Base-by-base conservation (phyloP, 2,113 vertebrate genomes). In the Cettia cetti region DNA sequence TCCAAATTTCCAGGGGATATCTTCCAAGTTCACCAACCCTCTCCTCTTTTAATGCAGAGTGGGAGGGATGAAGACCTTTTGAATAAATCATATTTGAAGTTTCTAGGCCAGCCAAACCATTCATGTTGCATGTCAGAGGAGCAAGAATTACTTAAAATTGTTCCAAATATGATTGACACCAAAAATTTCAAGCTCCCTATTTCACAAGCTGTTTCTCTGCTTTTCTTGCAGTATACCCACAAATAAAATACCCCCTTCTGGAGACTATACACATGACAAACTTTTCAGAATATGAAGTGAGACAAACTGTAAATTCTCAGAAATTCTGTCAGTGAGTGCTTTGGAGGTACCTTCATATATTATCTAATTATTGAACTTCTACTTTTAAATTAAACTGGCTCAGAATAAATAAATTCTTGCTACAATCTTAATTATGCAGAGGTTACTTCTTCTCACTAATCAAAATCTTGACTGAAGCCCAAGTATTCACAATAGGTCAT, bases 21-120 rank as follows among this genome's bases (percentile, higher is more conserved):
- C 30, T 82, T 90, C 89, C 91, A 92, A 80, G 56, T 86, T 86
- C 64, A 87, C 56, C 50, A 94, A 8, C 39, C 35, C 37, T 79
- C 52, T 86, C 30, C 31, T 78, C 42, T 72, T 89, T 90, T 86
- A 76, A 72, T 84, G 42, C 74, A 70, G 65, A 91, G 63, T 89
- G 44, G 86, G 74, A 92, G 18, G 33, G n/a, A 90, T 66, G 40
- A 88, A 76, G 63, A 82, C 77, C 57, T 89, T 93, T 91, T 90
- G 83, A 96, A 92, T 96, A 95, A 93, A 94, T 88, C 71, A 66
- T 49, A 68, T 52, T 77, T 94, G 89, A 97, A 95, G 69, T 96
- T 96, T 97, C 92, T 96, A 92, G 94, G 93, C 40, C 95, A 96
- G 93, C 40, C 95, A 96, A 95, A 87, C 33, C 47, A 78, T 89